Conservation (phyloP, 35 echinoderm and acorn worm species). For the Acanthaster planci region DNA sequence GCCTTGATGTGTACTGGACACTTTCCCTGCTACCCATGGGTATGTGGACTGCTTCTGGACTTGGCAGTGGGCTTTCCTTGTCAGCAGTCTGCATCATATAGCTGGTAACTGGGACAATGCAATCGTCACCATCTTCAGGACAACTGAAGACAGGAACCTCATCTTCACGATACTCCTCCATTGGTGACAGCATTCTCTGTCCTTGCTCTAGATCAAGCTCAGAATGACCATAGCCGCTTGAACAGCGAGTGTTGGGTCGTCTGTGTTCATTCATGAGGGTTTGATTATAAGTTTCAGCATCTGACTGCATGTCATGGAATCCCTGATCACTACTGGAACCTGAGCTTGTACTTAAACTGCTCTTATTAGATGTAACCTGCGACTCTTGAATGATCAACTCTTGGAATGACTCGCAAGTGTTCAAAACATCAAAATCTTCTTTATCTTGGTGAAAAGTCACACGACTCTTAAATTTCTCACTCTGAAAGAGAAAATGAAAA, state of each 20-base stretch:
- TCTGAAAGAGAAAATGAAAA: not conserved
- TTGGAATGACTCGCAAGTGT: not conserved
- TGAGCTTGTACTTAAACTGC: not conserved
- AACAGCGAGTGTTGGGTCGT: not conserved
- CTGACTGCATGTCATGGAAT: not conserved
- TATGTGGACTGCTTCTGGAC: not conserved
- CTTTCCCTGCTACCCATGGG: not conserved
- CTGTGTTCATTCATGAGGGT: not conserved
- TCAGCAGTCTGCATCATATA: not conserved
- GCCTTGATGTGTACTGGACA: conserved; percentile 14
- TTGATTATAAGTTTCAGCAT: not conserved
- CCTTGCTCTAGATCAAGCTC: not conserved
- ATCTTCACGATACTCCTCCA: not conserved
- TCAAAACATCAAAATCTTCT: conserved; percentile 3
- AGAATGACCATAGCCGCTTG: not conserved
- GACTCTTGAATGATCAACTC: not conserved
- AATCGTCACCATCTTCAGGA: not conserved
- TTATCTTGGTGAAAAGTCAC: not conserved
- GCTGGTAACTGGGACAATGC: not conserved
- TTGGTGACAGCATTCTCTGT: not conserved
- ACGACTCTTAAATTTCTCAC: not conserved
- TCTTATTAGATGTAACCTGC: not conserved
- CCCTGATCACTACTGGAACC: not conserved
- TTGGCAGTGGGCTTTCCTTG: not conserved
- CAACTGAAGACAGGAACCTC: not conserved